Evolutionary conservation across 2,888 invertebrate genomes (phyloP), one percentile per base, ranked within the genome.

Genomic region (Anticlea derivata): DNA sequence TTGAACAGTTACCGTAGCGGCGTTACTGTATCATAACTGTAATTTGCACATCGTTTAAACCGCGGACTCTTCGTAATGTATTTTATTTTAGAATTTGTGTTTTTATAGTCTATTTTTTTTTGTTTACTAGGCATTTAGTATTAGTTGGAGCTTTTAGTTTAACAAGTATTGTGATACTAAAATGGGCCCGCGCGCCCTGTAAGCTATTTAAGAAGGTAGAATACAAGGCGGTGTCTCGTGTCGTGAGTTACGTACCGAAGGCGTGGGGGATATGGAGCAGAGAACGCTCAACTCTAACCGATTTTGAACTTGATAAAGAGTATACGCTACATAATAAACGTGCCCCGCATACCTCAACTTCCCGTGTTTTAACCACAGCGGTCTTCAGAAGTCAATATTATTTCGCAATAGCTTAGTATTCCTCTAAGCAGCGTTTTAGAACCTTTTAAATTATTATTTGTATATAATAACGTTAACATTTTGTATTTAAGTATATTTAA

Each of bases 101-200:
- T 81, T 81, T 70, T 80, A 80, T 76, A 73, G 73, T 75, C 70
- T 62, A 60, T 60, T 52, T 52, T 59, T 17, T 59, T 60, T 73
- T 73, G 76, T 81, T 81, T 80, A 69, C 65, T 75, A 79, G 74
- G 72, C 75, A 74, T 74, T 71, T 77, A 78, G 76, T 66, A 70
- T 71, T 75, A 78, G 78, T 75, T 78, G 78, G 81, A 83, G 77
- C 78, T 82, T 84, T 86, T 83, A 80, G 81, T 84, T 84, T 77
- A 60, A 82, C 83, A 78, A 78, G 69, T 80, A 83, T 86, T 87
- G 87, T 88, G 87, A 86, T 87, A 86, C 81, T 85, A 81, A 78
- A 76, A 71, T 77, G 85, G 85, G 86, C 80, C 73, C 78, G 78
- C 75, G 69, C 73, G 81, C 80, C 79, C 82, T 74, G 73, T 83